Percentiles rank a stretch among this genome's conserved stretches.
These are phyloP conservation scores for Oophaga sylvatica DNA, from an alignment of 2,797 vertebrate species.

Conservation along the genomic window DNA sequence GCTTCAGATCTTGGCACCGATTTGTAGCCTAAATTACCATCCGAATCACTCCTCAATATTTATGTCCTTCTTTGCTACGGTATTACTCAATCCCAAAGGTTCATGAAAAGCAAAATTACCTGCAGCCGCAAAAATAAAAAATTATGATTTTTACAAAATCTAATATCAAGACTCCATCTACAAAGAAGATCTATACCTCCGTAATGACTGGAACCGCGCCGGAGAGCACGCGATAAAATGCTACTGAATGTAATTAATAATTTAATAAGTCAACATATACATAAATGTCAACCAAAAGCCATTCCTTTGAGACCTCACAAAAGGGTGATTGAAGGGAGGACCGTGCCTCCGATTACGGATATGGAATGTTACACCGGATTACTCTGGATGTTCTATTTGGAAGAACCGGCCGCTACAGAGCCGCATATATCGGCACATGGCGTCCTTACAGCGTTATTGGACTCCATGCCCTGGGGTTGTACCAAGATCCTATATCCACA, in stretches of 20 bases:
- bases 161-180: not conserved
- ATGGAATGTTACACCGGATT: too few species aligned
- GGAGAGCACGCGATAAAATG: not conserved
- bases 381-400: not conserved
- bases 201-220: not conserved
- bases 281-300: constrained; percentile 18
- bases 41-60: not conserved
- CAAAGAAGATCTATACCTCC: not conserved
- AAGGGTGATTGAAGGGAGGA: constrained; percentile 8
- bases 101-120: not conserved
- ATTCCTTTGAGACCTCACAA: not conserved
- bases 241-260: constrained; percentile 28
- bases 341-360: not conserved
- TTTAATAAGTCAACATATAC: constrained; percentile 21
- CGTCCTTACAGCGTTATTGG: too few species aligned
- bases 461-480: too few species aligned
- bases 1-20: too few species aligned
- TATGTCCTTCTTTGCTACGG: not conserved
- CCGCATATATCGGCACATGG: too few species aligned
- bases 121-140: not conserved
- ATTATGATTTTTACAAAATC: not conserved
- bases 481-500: too few species aligned
- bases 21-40: not conserved
- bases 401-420: too few species aligned
- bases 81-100: not conserved